Evolutionary conservation across 2,797 vertebrate genomes (phyloP).

Genomic region (Typhlichthys subterraneus): DNA sequence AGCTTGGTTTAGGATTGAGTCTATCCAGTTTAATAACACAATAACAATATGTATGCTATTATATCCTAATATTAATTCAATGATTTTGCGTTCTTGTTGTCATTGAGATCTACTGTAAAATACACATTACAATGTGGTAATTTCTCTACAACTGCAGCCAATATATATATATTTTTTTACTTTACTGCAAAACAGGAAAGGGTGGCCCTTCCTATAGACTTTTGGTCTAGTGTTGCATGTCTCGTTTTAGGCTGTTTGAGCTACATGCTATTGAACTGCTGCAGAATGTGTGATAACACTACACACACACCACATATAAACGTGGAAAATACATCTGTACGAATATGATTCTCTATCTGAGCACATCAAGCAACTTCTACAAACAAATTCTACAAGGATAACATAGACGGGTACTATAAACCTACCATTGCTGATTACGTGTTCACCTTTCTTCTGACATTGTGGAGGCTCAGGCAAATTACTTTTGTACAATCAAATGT

Average conservation of each 20-base stretch:
- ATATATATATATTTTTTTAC: constrained; percentile 31
- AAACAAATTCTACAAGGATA: too few species aligned
- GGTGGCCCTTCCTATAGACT: constrained; percentile 64
- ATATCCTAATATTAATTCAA: background rate
- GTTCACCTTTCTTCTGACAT: background rate
- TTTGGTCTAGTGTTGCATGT: background rate
- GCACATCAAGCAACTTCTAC: too few species aligned
- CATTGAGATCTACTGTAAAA: too few species aligned
- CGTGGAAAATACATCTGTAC: too few species aligned
- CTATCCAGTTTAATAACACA: background rate
- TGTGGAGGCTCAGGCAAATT: background rate
- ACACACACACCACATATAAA: too few species aligned
- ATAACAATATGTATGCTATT: background rate
- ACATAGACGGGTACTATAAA: too few species aligned
- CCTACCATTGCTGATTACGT: background rate
- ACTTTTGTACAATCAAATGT: background rate
- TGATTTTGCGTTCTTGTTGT: too few species aligned
- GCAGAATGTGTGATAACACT: too few species aligned
- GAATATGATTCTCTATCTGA: too few species aligned
- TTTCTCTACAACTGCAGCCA: background rate
- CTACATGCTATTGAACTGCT: too few species aligned
- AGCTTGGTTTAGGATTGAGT: too few species aligned
- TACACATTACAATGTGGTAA: too few species aligned
- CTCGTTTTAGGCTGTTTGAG: background rate
- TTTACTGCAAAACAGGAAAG: constrained; percentile 63